Conservation (phyloP, 2,888 invertebrate genomes). For the Ochropacha duplaris region DNA sequence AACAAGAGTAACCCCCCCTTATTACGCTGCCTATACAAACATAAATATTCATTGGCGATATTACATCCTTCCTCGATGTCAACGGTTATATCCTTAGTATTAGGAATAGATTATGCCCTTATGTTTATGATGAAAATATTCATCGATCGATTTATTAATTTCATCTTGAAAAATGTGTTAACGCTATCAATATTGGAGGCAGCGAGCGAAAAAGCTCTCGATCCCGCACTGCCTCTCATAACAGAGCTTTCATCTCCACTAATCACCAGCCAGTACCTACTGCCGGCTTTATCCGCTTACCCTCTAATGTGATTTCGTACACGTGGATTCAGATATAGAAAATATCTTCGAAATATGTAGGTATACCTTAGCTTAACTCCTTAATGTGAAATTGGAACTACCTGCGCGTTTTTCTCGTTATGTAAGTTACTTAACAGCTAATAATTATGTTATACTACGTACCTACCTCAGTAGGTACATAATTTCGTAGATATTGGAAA, state of each 20-base stretch:
- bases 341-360: slow-evolving; percentile 34
- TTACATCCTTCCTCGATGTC: slow-evolving; percentile 7
- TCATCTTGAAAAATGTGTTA: slow-evolving; percentile 38
- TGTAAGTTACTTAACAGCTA: not conserved
- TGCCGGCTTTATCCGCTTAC: slow-evolving; percentile 58
- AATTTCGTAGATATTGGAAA: slow-evolving; percentile 11
- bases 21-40: slow-evolving; percentile 58
- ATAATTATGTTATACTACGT: not conserved
- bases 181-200: slow-evolving; percentile 42
- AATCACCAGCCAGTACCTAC: slow-evolving; percentile 46
- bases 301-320: slow-evolving; percentile 54
- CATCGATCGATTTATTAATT: not conserved
- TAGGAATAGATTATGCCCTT: not conserved
- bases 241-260: slow-evolving; percentile 49
- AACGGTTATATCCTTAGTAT: not conserved
- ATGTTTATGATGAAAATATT: not conserved
- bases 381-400: not conserved
- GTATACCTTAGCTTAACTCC: not conserved
- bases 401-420: not conserved
- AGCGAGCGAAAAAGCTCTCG: slow-evolving; percentile 36
- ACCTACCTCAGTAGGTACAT: slow-evolving; percentile 6
- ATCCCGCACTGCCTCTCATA: slow-evolving; percentile 33
- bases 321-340: slow-evolving; percentile 38
- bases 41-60: slow-evolving; percentile 24
- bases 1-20: slow-evolving; percentile 53